Evolutionary conservation across 2,113 vertebrate species (phyloP).

Genomic region (Lamprotornis superbus): DNA sequence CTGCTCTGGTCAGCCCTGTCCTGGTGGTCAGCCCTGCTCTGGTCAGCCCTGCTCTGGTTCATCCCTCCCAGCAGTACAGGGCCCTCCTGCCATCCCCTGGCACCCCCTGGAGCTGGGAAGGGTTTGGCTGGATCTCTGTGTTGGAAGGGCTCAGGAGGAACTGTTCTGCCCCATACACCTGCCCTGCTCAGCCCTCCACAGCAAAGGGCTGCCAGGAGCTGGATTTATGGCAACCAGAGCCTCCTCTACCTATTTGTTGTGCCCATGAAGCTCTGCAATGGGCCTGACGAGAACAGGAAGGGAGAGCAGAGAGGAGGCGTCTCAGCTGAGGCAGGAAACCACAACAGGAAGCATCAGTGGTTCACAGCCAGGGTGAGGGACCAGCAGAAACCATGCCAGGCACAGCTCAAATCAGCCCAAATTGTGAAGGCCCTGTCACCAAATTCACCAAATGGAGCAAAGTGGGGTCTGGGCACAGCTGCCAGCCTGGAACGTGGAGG

Average conservation of each 20-base stretch:
- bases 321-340: conserved; percentile 54
- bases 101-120: not conserved
- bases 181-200: not conserved
- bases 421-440: not conserved
- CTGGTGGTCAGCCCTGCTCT: fast-evolving
- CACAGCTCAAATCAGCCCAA: not conserved
- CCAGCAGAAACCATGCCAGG: not conserved
- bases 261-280: not conserved
- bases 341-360: conserved; percentile 48
- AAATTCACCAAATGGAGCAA: not conserved
- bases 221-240: not conserved
- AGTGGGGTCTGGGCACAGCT: not conserved
- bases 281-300: conserved; percentile 34
- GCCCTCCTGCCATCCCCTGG: not conserved
- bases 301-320: conserved; percentile 28
- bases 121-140: not conserved
- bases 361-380: not conserved
- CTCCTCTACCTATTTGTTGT: not conserved
- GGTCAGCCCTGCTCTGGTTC: not conserved
- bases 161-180: fast-evolving
- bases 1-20: not conserved
- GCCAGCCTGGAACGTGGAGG: not conserved
- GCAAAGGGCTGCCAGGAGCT: not conserved
- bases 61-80: not conserved
- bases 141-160: not conserved